Evolutionary conservation across 2,113 vertebrate species (phyloP).

Genomic region (Gavialis gangeticus): DNA sequence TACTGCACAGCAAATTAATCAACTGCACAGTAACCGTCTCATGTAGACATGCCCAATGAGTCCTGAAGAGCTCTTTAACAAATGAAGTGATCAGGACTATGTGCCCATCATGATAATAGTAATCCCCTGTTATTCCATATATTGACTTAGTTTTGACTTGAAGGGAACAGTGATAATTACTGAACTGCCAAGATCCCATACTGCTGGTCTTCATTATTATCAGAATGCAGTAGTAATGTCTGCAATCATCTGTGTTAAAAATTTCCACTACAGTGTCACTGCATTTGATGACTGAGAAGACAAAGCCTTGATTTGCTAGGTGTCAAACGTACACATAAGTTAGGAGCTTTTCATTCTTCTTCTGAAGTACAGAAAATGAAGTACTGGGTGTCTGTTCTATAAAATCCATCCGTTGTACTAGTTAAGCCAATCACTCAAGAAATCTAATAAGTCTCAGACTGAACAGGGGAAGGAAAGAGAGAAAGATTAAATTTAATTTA

Average conservation of each 20-base stretch:
- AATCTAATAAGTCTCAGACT: neutral
- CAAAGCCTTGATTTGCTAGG: neutral
- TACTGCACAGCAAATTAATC: no score
- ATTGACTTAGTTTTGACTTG: no score
- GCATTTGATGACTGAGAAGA: neutral
- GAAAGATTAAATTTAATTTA: constrained; percentile 6
- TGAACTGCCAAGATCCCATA: no score
- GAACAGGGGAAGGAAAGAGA: constrained; percentile 26
- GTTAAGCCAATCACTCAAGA: neutral
- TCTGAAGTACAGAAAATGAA: neutral
- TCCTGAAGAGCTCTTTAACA: no score
- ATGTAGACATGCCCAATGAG: no score
- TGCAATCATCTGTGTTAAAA: neutral
- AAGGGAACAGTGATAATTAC: no score
- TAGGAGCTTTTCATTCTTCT: neutral
- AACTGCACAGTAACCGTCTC: no score
- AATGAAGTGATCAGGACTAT: no score
- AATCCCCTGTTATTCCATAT: no score
- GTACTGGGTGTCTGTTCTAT: neutral
- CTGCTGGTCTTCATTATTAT: neutral
- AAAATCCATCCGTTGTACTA: neutral
- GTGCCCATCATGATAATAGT: no score
- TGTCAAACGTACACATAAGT: neutral
- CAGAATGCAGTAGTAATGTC: neutral
- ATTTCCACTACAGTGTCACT: neutral